Evolutionary conservation across 2,797 vertebrate genomes (phyloP).

Genomic region (Huso huso): DNA sequence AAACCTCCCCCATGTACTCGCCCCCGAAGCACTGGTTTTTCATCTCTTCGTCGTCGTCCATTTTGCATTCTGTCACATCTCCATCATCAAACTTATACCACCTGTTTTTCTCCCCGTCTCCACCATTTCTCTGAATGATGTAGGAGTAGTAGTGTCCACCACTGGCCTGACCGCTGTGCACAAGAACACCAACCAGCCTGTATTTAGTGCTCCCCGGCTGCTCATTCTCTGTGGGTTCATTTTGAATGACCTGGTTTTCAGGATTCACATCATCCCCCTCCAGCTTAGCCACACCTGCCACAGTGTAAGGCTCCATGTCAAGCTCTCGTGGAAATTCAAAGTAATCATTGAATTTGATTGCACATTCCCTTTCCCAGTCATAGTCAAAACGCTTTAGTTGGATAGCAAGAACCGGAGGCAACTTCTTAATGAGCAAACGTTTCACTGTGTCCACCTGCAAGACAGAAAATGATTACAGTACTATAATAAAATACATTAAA

Average conservation of each 20-base stretch:
- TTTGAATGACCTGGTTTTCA: slow-evolving; percentile 94
- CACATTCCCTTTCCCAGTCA: slow-evolving; percentile 98
- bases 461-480: slow-evolving; percentile 6
- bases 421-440: slow-evolving; percentile 94
- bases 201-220: slow-evolving; percentile 87
- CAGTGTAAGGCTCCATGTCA: slow-evolving; percentile 98
- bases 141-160: slow-evolving; percentile 98
- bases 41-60: slow-evolving; percentile 99
- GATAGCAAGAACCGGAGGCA: slow-evolving; percentile 94
- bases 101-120: slow-evolving; percentile 89
- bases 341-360: slow-evolving; percentile 99
- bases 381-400: slow-evolving; percentile 98
- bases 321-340: slow-evolving; percentile 97
- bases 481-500: too few species aligned
- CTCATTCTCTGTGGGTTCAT: slow-evolving; percentile 83
- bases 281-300: slow-evolving; percentile 91
- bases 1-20: slow-evolving; percentile 98
- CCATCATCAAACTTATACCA: slow-evolving; percentile 99
- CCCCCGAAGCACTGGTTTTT: slow-evolving; percentile 99
- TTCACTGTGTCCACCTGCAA: slow-evolving; percentile 96
- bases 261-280: slow-evolving; percentile 93
- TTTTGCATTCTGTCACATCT: slow-evolving; percentile 98
- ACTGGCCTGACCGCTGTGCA: slow-evolving; percentile 96
- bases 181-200: slow-evolving; percentile 91
- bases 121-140: slow-evolving; percentile 93